phyloP scores from a whole-genome alignment of 2,888 invertebrate species.

The Dascillus cervinus region DNA sequence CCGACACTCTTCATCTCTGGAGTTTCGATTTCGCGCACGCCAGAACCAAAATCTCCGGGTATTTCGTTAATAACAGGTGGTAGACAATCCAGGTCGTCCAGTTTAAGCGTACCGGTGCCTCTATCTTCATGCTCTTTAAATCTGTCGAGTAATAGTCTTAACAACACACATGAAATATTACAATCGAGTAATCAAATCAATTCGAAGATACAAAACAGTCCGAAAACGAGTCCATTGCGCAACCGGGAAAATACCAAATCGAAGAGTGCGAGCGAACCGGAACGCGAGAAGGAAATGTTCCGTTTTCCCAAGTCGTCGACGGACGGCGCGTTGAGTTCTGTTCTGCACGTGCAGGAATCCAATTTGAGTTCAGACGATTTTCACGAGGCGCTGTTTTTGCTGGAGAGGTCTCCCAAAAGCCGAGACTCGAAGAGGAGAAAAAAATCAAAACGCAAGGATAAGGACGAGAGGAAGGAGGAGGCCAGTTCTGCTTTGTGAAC shows the following conservation, averaged over 20 bases:
- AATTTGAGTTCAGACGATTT: conserved; percentile 51
- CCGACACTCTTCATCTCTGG: conserved; percentile 52
- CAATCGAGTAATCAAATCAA: conserved; percentile 32
- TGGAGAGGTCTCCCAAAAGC: conserved; percentile 47
- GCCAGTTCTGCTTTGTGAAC: conserved; percentile 44
- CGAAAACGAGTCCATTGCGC: conserved; percentile 19
- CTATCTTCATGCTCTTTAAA: conserved; percentile 37
- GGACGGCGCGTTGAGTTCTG: conserved; percentile 51
- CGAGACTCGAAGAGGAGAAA: conserved; percentile 44
- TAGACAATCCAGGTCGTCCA: conserved; percentile 45
- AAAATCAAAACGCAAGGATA: conserved; percentile 43
- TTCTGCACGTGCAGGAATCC: conserved; percentile 49
- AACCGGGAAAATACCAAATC: conserved; percentile 38
- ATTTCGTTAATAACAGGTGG: conserved; percentile 36
- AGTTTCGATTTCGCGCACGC: conserved; percentile 49
- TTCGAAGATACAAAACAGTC: conserved; percentile 30
- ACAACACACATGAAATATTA: conserved; percentile 33
- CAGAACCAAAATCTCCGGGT: conserved; percentile 41
- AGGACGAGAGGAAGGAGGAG: conserved; percentile 42
- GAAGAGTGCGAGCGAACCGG: conserved; percentile 47
- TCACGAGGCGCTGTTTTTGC: conserved; percentile 49
- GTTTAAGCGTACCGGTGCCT: conserved; percentile 44
- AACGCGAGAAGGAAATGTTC: conserved; percentile 46
- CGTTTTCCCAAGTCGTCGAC: conserved; percentile 51
- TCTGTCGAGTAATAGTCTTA: conserved; percentile 38